These are phyloP conservation scores for Genyomyrus donnyi DNA, from an alignment of 2,113 vertebrate species.

Conservation along the genomic window DNA sequence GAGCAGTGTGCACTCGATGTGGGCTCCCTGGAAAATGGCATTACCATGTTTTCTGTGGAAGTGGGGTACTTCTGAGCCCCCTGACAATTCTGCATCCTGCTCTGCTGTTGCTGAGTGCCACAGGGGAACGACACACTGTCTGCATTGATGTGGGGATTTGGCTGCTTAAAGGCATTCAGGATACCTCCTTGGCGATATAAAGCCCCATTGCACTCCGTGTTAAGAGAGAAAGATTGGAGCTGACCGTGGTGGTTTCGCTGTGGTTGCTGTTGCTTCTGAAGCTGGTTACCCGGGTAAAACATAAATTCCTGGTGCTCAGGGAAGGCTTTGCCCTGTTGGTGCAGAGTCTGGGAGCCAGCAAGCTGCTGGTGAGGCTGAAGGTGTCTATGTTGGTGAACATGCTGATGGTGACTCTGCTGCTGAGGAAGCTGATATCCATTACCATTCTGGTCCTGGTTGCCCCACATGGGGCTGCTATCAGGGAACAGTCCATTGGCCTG, in stretches of 20 bases:
- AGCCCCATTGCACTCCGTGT: slow-evolving; percentile 41
- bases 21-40: slow-evolving; percentile 64
- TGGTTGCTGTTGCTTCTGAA: slow-evolving; percentile 45
- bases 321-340: slow-evolving; percentile 71
- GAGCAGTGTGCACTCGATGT: slow-evolving; percentile 77
- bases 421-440: slow-evolving; percentile 51
- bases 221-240: slow-evolving; percentile 41
- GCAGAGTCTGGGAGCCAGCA: slow-evolving; percentile 67
- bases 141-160: slow-evolving; percentile 73
- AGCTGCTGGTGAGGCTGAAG: slow-evolving; percentile 22
- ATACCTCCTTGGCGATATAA: slow-evolving; percentile 58
- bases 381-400: neutral
- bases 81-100: slow-evolving; percentile 47
- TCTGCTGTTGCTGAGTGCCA: slow-evolving; percentile 63
- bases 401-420: slow-evolving; percentile 45
- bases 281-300: slow-evolving; percentile 72
- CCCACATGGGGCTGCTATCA: slow-evolving; percentile 90
- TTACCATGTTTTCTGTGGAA: slow-evolving; percentile 54
- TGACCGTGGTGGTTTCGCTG: slow-evolving; percentile 55
- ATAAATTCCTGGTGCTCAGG: slow-evolving; percentile 77
- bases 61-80: slow-evolving; percentile 69
- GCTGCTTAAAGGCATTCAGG: slow-evolving; percentile 61
- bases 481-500: slow-evolving; percentile 89
- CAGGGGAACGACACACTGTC: slow-evolving; percentile 48
- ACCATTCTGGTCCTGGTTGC: slow-evolving; percentile 73